phyloP scores from a whole-genome alignment of 2,113 vertebrate species.

The Leptosomus discolor region DNA sequence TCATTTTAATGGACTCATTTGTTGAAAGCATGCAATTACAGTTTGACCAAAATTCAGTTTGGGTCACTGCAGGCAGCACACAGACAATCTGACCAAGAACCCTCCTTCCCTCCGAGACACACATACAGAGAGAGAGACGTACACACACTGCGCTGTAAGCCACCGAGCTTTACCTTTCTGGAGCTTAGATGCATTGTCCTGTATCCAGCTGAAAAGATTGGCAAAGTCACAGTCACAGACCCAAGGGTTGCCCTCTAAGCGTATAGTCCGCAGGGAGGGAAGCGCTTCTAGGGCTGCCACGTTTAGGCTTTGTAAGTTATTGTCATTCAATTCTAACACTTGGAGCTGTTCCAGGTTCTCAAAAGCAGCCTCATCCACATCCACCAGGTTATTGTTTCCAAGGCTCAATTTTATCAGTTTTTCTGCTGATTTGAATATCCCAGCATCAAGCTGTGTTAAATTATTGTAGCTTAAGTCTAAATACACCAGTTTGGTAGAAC shows the following conservation, averaged over 20 bases:
- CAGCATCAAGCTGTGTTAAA: constrained; percentile 88
- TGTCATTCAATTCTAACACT: constrained; percentile 91
- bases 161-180: constrained; percentile 82
- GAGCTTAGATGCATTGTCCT: constrained; percentile 90
- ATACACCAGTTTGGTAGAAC: constrained; percentile 90
- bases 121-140: background rate
- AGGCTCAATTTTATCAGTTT: constrained; percentile 89
- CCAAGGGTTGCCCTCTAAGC: constrained; percentile 96
- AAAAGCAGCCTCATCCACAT: constrained; percentile 90
- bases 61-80: constrained; percentile 3
- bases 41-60: background rate
- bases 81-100: background rate
- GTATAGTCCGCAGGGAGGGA: constrained; percentile 86
- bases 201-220: constrained; percentile 91
- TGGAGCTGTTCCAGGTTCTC: constrained; percentile 88
- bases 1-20: background rate
- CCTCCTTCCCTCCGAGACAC: background rate
- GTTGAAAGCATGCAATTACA: background rate
- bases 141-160: background rate
- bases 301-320: constrained; percentile 85
- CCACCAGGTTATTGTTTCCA: constrained; percentile 88
- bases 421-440: constrained; percentile 87
- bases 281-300: constrained; percentile 86
- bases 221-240: constrained; percentile 95
- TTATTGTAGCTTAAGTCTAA: constrained; percentile 95